Base-by-base conservation (phyloP, 2,888 invertebrate species). In the Drosophila monieri region DNA sequence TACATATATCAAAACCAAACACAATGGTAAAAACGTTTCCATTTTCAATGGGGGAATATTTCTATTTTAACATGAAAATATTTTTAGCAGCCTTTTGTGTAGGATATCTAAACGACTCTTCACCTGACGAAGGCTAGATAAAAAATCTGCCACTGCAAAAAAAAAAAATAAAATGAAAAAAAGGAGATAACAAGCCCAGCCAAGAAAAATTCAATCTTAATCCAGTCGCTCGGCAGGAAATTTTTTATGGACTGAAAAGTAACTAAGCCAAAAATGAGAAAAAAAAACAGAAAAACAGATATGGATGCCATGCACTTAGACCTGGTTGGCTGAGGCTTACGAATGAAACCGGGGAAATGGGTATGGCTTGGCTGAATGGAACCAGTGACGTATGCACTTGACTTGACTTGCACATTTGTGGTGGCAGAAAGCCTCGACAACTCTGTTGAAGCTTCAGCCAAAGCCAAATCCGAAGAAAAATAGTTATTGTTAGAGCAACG, bases 331-430 rank as follows among this genome's bases (percentile, higher is more conserved):
- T 23, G 37, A n/a, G 23, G 52, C 46, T 14, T 14, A n/a, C 27
- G 47, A 47, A 14, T 47, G 47, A 25, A 12, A 46, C n/a, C 37
- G 10, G 43, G 14, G 15, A 15, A n/a, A 32, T 41, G 46, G 37
- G 48, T n/a, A 6, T 9, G 65, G 21, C 51, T 51, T 47, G 21
- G 46, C 47, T 71, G 61, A 73, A 79, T 58, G 73, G 60, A 72
- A 55, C 52, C 75, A 67, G 53, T 81, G 80, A 81, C 88, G 76
- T 81, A 81, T 81, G 88, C 83, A 87, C 85, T 81, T 85, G 85
- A 83, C 80, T 83, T 83, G 86, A 85, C 81, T 85, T 81, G 76
- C 83, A 80, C 80, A 81, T 85, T 87, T 85, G 85, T 60, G 78
- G 76, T 62, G 67, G 73, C 73, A 64, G 70, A 56, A 64, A 53